A percentile compares a stretch with the other conserved stretches of the same genome.
phyloP scores from a whole-genome alignment of 2,888 invertebrate genomes.

The Trichopria drosophilae region DNA sequence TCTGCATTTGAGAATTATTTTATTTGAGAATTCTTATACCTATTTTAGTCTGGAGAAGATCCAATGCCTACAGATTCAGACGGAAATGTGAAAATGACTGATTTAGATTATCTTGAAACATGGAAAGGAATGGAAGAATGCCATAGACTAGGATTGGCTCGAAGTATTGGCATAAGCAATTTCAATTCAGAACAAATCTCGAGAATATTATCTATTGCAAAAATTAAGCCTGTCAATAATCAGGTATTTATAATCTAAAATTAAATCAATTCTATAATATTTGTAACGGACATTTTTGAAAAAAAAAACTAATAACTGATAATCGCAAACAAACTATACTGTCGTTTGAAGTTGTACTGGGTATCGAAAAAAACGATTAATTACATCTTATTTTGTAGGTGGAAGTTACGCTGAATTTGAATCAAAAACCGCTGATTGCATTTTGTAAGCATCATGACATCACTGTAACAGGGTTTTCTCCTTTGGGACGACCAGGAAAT shows the following conservation, averaged over 20 bases:
- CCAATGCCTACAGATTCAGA: slow-evolving; percentile 66
- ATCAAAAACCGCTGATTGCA: slow-evolving; percentile 69
- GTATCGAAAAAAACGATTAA: too few relatives aligned
- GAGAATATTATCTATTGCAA: slow-evolving; percentile 63
- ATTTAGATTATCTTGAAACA: slow-evolving; percentile 71
- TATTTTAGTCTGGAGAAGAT: too few relatives aligned
- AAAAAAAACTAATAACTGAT: too few relatives aligned
- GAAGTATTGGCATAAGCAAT: slow-evolving; percentile 78
- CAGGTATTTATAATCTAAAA: slow-evolving; percentile 56
- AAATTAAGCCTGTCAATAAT: slow-evolving; percentile 66
- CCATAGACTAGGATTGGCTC: slow-evolving; percentile 66
- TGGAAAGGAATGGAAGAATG: slow-evolving; percentile 76
- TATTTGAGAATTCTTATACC: too few relatives aligned
- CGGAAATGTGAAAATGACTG: slow-evolving; percentile 65
- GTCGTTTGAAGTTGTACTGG: too few relatives aligned
- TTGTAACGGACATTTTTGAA: too few relatives aligned
- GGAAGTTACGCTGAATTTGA: slow-evolving; percentile 78
- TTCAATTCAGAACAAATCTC: slow-evolving; percentile 73
- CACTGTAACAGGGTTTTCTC: slow-evolving; percentile 77
- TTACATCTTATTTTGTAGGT: slow-evolving; percentile 62
- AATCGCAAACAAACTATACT: too few relatives aligned
- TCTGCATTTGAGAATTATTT: too few relatives aligned
- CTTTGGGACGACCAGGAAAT: slow-evolving; percentile 76
- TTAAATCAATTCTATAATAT: background rate
- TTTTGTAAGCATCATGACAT: slow-evolving; percentile 71